Conservation (phyloP, 2,113 vertebrate genomes). For the Lethenteron camtschaticum region DNA sequence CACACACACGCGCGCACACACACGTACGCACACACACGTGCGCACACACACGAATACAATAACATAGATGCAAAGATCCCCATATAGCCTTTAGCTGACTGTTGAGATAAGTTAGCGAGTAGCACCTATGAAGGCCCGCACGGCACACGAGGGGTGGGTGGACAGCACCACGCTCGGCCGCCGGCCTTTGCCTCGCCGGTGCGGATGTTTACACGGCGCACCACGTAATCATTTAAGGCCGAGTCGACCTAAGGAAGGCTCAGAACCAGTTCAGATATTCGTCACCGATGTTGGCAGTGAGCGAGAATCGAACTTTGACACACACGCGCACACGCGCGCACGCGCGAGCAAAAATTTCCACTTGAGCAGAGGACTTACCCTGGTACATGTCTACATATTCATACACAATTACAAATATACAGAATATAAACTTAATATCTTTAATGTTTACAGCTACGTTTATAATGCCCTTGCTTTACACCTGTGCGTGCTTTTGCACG, state of each 20-base stretch:
- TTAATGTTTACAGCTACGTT: not conserved
- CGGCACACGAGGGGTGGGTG: too few relatives aligned
- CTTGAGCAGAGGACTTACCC: not conserved
- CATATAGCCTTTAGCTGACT: too few relatives aligned
- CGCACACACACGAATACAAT: not conserved
- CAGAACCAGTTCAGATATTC: not conserved
- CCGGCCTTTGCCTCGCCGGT: too few relatives aligned
- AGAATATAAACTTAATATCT: not conserved
- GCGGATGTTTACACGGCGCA: not conserved
- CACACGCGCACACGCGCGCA: not conserved
- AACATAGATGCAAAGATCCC: not conserved
- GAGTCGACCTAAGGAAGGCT: not conserved
- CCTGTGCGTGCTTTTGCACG: not conserved
- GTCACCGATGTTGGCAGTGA: not conserved
- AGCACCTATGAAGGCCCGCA: too few relatives aligned
- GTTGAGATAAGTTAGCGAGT: too few relatives aligned
- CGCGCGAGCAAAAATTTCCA: not conserved
- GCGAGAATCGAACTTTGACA: not conserved
- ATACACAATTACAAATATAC: not conserved
- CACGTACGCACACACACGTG: not conserved
- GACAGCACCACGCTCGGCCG: too few relatives aligned
- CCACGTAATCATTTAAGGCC: not conserved
- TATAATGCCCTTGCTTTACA: not conserved
- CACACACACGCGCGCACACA: not conserved
- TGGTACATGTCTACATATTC: not conserved